Conservation (phyloP, 1,140 invertebrate species). For the Trachymyrmex cornetzi region DNA sequence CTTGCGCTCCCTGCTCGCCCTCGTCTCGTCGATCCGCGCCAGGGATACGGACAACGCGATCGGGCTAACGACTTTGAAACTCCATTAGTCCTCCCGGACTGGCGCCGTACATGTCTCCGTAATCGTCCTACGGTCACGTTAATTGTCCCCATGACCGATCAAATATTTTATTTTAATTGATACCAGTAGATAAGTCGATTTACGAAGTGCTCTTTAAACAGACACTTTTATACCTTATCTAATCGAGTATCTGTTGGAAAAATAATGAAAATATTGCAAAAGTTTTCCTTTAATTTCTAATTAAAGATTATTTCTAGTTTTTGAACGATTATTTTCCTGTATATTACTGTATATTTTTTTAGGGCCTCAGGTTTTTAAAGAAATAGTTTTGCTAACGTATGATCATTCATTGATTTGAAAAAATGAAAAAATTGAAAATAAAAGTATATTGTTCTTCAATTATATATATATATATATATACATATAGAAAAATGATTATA, state of each 20-base stretch:
- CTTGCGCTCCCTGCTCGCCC: background rate
- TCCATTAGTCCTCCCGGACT: constrained; percentile 49
- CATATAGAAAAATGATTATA: too few relatives aligned
- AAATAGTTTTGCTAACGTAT: too few relatives aligned
- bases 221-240: background rate
- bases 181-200: constrained; percentile 29
- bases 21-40: background rate
- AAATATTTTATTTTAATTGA: constrained; percentile 65
- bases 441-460: too few relatives aligned
- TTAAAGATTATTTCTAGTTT: constrained; percentile 20
- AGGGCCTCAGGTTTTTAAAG: too few relatives aligned
- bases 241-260: background rate
- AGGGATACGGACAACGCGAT: constrained; percentile 50
- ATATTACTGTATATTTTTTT: background rate
- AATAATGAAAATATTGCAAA: background rate
- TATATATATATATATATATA: too few relatives aligned
- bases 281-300: background rate
- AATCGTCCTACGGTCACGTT: constrained; percentile 56
- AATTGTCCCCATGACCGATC: constrained; percentile 45
- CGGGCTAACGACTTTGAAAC: constrained; percentile 70
- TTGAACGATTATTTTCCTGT: background rate
- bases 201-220: constrained; percentile 14
- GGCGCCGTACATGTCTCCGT: constrained; percentile 44
- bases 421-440: too few relatives aligned
- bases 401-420: too few relatives aligned